These are phyloP conservation scores for Centropus unirufus DNA, from an alignment of 2,113 vertebrate species.

Conservation along the genomic window DNA sequence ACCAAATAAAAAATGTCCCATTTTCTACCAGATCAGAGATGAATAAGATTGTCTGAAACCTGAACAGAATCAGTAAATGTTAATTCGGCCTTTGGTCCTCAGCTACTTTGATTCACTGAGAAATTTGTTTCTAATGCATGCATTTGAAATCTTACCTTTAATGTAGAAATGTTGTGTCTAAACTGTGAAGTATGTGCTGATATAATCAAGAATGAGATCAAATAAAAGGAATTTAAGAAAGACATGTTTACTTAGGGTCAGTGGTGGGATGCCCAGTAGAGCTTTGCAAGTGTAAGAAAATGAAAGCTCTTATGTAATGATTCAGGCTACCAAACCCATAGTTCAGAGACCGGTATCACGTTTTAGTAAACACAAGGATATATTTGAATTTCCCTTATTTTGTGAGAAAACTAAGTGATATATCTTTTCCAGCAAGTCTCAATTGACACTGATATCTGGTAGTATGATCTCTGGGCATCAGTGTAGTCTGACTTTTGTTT, in stretches of 20 bases:
- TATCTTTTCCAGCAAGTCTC: not conserved
- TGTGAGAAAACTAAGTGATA: not conserved
- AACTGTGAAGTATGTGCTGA: not conserved
- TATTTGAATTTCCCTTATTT: not conserved
- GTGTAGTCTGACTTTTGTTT: not conserved
- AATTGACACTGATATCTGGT: not conserved
- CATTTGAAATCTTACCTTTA: not conserved
- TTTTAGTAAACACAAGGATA: not conserved
- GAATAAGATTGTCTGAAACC: not conserved
- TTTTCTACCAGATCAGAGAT: not conserved
- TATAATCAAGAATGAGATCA: not conserved
- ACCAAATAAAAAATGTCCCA: not conserved
- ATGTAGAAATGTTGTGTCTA: not conserved
- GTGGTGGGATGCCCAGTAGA: not conserved
- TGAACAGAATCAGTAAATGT: not conserved
- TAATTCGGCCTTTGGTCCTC: not conserved
- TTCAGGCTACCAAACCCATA: not conserved
- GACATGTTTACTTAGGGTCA: not conserved
- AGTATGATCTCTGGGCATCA: not conserved
- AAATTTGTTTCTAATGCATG: not conserved
- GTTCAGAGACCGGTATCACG: not conserved
- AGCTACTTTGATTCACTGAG: not conserved
- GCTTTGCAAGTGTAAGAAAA: not conserved
- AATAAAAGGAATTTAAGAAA: not conserved
- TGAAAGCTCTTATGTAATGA: not conserved